Base-by-base conservation (phyloP, 2,797 vertebrate species). In the Hyperoplus immaculatus region DNA sequence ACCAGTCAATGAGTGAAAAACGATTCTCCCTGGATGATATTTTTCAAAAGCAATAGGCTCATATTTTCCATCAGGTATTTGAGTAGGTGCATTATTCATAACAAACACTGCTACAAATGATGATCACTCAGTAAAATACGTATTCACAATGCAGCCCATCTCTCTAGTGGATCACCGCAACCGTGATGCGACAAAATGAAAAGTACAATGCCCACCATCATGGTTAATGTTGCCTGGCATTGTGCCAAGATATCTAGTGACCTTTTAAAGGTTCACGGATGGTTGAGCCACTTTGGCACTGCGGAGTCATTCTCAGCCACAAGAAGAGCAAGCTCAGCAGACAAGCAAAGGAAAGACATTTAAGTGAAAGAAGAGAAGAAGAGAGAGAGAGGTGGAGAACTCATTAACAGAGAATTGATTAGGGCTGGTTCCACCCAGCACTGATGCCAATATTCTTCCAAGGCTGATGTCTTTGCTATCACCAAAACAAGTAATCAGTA, bases 371-470 rank as follows among this genome's bases (percentile, higher is more conserved):
- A 74, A 5, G 68, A 62, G 69, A 42, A 66, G 50, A 21, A 14
- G 55, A 41, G 69, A 60, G 77, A 41, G 69, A 60, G 75, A 58
- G 81, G 64, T 7, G 72, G 75, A 81, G 80, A 85, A 80, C 74
- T 89, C 87, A 87, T 90, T 91, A 91, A 79, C 29, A 78, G 80
- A 59, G 71, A 87, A 90, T 90, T 88, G 91, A 91, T 90, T 86
- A 71, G 65, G 63, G 39, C 77, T 67, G 78, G 65, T 75, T 81
- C 73, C 43, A 58, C 63, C 81, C 80, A 45, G 68, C 78, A 4
- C 74, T 80, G 46, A 85, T 87, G 87, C 86, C 87, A 65, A 90
- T 86, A 91, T 70, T 80, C 78, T 66, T 75, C 85, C 61, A 43
- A 67, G 66, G 84, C 67, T 88, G 88, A 91, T 85, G 87, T 90